Percentiles rank a stretch among this genome's conserved stretches.
These are phyloP conservation scores for Notolabrus celidotus DNA, from an alignment of 2,797 vertebrate species.

Conservation along the genomic window DNA sequence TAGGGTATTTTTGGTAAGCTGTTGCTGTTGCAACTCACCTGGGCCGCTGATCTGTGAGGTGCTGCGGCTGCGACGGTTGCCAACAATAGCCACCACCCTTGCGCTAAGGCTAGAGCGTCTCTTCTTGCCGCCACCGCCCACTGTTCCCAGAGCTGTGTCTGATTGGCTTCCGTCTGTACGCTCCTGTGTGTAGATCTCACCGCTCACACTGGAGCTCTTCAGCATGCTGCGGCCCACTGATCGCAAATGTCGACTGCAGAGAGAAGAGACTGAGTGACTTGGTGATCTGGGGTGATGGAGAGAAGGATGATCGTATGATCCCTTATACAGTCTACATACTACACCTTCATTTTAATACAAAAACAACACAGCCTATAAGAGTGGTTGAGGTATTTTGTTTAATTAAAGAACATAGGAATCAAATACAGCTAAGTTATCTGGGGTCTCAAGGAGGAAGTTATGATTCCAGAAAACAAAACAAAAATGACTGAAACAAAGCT, in stretches of 20 bases:
- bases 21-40: too few relatives aligned
- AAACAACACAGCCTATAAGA: conserved; percentile 10
- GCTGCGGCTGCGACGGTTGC: conserved; percentile 94
- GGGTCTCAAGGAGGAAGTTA: neutral
- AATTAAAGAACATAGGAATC: conserved; percentile 24
- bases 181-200: conserved; percentile 95
- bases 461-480: too few relatives aligned
- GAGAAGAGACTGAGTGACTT: conserved; percentile 11
- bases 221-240: conserved; percentile 92
- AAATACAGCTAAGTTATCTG: conserved; percentile 1
- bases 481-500: too few relatives aligned
- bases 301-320: neutral
- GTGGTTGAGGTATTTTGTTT: conserved; percentile 25
- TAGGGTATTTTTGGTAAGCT: too few relatives aligned
- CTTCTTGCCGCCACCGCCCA: conserved; percentile 94
- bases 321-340: conserved; percentile 3
- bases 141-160: conserved; percentile 94
- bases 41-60: conserved; percentile 96
- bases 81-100: conserved; percentile 95
- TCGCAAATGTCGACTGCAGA: conserved; percentile 91
- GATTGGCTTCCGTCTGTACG: conserved; percentile 97
- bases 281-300: neutral
- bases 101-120: conserved; percentile 96
- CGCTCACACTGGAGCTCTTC: conserved; percentile 97
- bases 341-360: conserved; percentile 39